A percentile compares a stretch with the other conserved stretches of the same genome.
Conservation (phyloP, 2,113 vertebrate genomes). For the Dipodomys merriami region DNA sequence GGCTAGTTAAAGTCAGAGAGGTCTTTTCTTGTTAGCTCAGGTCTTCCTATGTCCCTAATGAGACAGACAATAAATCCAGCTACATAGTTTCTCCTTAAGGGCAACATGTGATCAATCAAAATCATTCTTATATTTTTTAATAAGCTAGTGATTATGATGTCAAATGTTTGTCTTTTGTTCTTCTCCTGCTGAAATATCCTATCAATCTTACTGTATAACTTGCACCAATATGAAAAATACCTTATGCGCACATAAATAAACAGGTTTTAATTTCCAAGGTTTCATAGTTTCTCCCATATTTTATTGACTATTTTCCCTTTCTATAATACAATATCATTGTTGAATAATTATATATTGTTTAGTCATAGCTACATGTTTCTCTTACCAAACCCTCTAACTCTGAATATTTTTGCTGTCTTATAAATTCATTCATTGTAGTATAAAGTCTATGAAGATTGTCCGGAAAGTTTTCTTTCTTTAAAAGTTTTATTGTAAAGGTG, state of each 20-base stretch:
- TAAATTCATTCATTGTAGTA: neutral
- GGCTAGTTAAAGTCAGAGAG: neutral
- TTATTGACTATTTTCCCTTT: neutral
- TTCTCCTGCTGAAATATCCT: neutral
- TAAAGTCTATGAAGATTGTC: neutral
- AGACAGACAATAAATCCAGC: neutral
- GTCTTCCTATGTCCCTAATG: neutral
- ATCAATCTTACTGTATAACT: neutral
- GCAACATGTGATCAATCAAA: slow-evolving; percentile 2
- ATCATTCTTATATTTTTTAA: neutral
- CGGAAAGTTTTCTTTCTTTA: too few species aligned
- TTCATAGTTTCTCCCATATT: neutral
- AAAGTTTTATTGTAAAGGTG: too few species aligned
- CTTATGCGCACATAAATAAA: neutral
- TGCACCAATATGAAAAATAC: neutral
- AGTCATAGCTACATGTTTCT: neutral
- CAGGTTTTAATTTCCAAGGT: slow-evolving; percentile 7
- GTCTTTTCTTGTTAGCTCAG: neutral
- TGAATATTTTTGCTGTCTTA: neutral
- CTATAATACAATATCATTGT: neutral
- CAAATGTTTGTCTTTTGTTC: neutral
- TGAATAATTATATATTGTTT: neutral
- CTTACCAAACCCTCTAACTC: neutral
- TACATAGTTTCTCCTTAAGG: neutral
- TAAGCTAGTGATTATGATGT: neutral